Conservation (phyloP, 2,888 invertebrate genomes). For the Keiferia lycopersicella region DNA sequence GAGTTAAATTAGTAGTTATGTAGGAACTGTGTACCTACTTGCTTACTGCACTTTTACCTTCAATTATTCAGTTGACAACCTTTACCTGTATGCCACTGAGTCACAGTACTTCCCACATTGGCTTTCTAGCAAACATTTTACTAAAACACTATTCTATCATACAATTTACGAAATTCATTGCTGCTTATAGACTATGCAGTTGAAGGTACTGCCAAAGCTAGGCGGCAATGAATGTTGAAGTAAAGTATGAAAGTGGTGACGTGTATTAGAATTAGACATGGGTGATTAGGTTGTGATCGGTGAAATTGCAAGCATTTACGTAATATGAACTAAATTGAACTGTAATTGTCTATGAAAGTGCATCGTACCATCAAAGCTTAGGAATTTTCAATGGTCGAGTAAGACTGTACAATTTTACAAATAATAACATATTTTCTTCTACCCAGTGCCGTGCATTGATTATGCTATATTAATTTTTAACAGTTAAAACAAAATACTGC, state of each 20-base stretch:
- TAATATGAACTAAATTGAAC: conserved; percentile 39
- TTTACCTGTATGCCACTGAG: conserved; percentile 48
- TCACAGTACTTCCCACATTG: conserved; percentile 23
- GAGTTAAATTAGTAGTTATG: background rate
- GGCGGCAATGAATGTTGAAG: background rate
- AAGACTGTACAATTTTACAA: background rate
- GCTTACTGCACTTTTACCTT: conserved; percentile 34
- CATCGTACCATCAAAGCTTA: background rate
- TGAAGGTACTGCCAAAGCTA: background rate
- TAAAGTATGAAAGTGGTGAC: background rate
- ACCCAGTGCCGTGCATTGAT: too few relatives aligned
- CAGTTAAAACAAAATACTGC: too few relatives aligned
- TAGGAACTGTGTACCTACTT: background rate
- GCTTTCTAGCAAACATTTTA: background rate
- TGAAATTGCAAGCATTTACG: conserved; percentile 33
- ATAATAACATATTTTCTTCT: too few relatives aligned
- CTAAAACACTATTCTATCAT: background rate
- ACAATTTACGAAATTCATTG: background rate
- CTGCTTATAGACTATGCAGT: background rate
- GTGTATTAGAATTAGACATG: conserved; percentile 20
- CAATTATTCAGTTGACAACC: conserved; percentile 56
- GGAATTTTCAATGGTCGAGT: background rate
- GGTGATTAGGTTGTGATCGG: conserved; percentile 41
- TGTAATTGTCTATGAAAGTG: conserved; percentile 35
- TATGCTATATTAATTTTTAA: too few relatives aligned